Conservation (phyloP, 2,797 vertebrate species). For the Cetoscarus ocellatus region DNA sequence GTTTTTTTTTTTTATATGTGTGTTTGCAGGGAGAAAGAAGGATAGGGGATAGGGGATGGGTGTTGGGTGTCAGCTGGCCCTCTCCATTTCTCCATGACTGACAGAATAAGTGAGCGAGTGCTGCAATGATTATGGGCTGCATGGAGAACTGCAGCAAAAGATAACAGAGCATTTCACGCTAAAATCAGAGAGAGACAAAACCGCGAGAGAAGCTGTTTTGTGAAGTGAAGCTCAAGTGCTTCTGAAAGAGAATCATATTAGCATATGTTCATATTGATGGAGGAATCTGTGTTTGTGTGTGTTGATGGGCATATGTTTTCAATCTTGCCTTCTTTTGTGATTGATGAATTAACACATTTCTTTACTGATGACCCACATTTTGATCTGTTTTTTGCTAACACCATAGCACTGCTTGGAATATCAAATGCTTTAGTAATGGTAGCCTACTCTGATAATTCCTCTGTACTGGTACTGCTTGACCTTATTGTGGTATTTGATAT, state of each 20-base stretch:
- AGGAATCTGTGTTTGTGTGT: constrained; percentile 27
- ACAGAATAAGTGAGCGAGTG: constrained; percentile 58
- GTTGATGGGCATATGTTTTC: constrained; percentile 24
- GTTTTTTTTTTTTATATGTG: constrained; percentile 41
- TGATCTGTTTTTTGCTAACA: no score
- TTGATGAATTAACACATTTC: constrained; percentile 31
- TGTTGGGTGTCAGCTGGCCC: constrained; percentile 61
- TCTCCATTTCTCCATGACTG: constrained; percentile 52
- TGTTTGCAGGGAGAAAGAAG: constrained; percentile 10
- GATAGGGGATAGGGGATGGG: constrained; percentile 13
- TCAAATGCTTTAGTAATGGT: no score
- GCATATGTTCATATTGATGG: constrained; percentile 55
- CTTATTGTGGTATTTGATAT: no score
- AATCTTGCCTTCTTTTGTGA: constrained; percentile 15
- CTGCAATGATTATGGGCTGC: constrained; percentile 63
- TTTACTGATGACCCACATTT: constrained; percentile 18
- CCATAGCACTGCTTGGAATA: no score
- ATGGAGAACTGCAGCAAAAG: constrained; percentile 52
- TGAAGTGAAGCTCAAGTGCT: constrained; percentile 49
- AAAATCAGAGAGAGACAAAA: constrained; percentile 37
- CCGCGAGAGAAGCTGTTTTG: constrained; percentile 29
- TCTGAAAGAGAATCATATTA: constrained; percentile 43
- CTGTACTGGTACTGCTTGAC: no score
- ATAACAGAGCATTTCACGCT: constrained; percentile 51
- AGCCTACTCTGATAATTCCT: no score